phyloP scores from a whole-genome alignment of 2,797 vertebrate species.

The Gorsachius magnificus region DNA sequence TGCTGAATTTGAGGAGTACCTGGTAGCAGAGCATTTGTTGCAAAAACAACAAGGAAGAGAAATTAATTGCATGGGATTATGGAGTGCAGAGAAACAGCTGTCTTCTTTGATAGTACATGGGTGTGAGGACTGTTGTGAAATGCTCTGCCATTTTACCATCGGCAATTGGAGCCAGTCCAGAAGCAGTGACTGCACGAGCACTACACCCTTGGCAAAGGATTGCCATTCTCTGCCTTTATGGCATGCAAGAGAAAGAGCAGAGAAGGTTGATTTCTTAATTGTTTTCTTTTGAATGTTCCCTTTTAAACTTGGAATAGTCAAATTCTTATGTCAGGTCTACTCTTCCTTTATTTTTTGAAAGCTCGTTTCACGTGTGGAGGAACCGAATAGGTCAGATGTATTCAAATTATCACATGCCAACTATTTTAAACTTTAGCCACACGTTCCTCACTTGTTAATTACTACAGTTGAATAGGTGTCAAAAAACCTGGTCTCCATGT shows the following conservation, averaged over 20 bases:
- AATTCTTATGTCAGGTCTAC: background rate
- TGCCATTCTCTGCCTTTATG: background rate
- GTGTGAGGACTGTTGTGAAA: constrained; percentile 15
- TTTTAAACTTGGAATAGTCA: background rate
- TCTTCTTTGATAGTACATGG: background rate
- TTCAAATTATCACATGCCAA: background rate
- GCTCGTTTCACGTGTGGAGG: rapidly evolving
- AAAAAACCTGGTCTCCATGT: background rate
- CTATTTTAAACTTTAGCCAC: background rate
- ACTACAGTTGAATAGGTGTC: background rate
- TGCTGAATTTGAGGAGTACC: background rate
- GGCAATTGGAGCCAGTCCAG: background rate
- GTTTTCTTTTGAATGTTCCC: background rate
- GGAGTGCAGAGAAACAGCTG: background rate
- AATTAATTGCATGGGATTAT: background rate
- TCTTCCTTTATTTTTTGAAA: background rate
- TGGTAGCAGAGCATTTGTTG: background rate
- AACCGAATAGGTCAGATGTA: background rate
- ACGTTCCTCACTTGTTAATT: background rate
- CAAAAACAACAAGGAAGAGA: background rate
- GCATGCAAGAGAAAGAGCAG: background rate
- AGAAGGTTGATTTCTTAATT: background rate
- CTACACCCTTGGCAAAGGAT: background rate
- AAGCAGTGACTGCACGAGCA: background rate
- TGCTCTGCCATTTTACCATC: background rate